Base-by-base conservation (phyloP, 2,797 vertebrate species). In the Ataeniobius toweri region DNA sequence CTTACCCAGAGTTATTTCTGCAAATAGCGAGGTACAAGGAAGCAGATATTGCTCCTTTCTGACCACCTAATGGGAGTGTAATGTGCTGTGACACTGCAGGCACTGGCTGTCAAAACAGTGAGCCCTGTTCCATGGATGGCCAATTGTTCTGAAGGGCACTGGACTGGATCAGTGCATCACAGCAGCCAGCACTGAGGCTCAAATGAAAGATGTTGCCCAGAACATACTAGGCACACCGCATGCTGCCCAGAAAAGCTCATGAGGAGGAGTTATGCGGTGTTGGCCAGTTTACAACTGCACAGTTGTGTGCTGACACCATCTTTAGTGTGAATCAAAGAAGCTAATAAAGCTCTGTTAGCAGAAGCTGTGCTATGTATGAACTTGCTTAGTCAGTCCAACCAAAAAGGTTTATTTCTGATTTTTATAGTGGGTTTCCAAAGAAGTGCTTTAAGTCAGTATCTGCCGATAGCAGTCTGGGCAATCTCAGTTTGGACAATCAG, bases 101-200 rank as follows among this genome's bases (percentile, higher is more conserved):
- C 92, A 93, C 86, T 70, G 83, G 79, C 91, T 93, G 93, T 93
- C 94, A 94, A 93, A 95, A 94, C 89, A 94, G 81, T 80, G 80
- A 85, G 80, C 83, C 76, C 83, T 86, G 86, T 85, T 92, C 82
- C 83, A 85, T 22, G 56, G 79, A 80, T 79, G 82, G 79, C 81
- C 87, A 88, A 92, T 93, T 92, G 91, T 94, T 94, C 90, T 92
- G 91, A 87, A 92, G 87, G 90, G 77, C 91, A 89, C 89, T 92
- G 92, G 90, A 92, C 89, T 86, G 88, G 92, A 92, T 91, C 88
- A 91, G 86, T 65, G 84, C 86, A 87, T 85, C 83, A 56, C 82
- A 83, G 89, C 85, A 80, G 84, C 85, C 88, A 87, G 77, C 77
- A 81, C 83, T 71, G 12, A 82, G 72, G 41, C 83, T 82, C 84